Evolutionary conservation across 1,140 invertebrate species (phyloP), one percentile per base, ranked within the genome.

Genomic region (Harpegnathos saltator): DNA sequence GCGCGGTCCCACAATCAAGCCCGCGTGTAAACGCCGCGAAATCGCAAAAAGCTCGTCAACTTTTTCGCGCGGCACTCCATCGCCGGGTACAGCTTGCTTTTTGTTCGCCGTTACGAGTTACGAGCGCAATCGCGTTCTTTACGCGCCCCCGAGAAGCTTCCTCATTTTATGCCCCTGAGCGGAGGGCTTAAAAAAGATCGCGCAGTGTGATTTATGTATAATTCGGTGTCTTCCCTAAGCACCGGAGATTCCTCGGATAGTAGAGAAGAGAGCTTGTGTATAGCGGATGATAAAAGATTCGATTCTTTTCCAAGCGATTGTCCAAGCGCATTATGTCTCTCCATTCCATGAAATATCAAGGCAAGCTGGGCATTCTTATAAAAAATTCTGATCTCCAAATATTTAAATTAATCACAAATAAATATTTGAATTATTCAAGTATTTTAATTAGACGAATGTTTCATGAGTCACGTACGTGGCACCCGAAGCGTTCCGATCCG

Each of bases 51-150:
- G n/a, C 58, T 14, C 19, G 24, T 54, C 7, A 54, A 33, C 44
- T 44, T 58, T 19, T 44, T 44, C 52, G 33, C 26, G 33, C 26
- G 19, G 11, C n/a, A n/a, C 5, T 72, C 24, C 29, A 71, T 56
- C 33, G 75, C 48, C 52, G 38, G n/a, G 44, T 50, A 17, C n/a
- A 4, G 56, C 24, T 26, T 5, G 17, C 74, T 68, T 48, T 29
- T 48, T 68, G 33, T 68, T 26, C 33, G 54, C 58, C 52, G 54
- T 77, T 24, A n/a, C 63, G 33, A 78, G 52, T 69, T 80, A 80
- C 65, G 63, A 71, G 65, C 52, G 75, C 75, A 59, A 80, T 71
- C 63, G 75, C 22, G 52, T 54, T 78, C 75, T 77, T 77, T 68
- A 77, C 74, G 74, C 62, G 58, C 72, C 17, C 22, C 38, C 24